Evolutionary conservation across 2,888 invertebrate species (phyloP), one percentile per base, ranked within the genome.

Genomic region (Cactoblastis cactorum): DNA sequence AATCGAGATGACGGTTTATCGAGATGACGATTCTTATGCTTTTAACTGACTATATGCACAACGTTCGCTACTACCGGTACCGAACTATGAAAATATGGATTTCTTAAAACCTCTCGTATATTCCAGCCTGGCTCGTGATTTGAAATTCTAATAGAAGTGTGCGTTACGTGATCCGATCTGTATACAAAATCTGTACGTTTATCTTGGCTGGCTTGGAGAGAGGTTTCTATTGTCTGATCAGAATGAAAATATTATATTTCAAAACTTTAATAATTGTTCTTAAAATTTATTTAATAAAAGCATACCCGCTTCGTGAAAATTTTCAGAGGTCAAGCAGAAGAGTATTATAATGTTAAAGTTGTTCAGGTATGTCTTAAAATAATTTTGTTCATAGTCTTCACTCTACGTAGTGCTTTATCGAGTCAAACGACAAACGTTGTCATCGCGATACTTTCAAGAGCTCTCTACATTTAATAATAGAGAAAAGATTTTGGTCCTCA

Each of bases 381-480:
- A 24, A 14, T 41, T 38, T 24, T 14, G 12, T n/a, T 22, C 9
- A 41, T 24, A 41, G 41, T 12, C 14, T 41, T 11, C n/a, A 38
- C 12, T 14, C 14, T 24, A 41, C 41, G 8, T n/a, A n/a, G 24
- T 8, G 9, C 4, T 14, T 41, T 41, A 41, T 41, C 15, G 9
- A 41, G 24, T 41, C 41, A 41, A 14, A 12, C 24, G 41, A 41
- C 41, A 24, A 12, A 41, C n/a, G n/a, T n/a, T n/a, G n/a, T n/a
- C n/a, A n/a, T n/a, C n/a, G n/a, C n/a, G n/a, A n/a, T n/a, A n/a
- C n/a, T n/a, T n/a, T n/a, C n/a, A n/a, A n/a, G n/a, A n/a, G n/a
- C n/a, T n/a, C n/a, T n/a, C n/a, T n/a, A n/a, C n/a, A n/a, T n/a
- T n/a, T n/a, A n/a, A n/a, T n/a, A n/a, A n/a, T n/a, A n/a, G n/a